Percentiles rank a stretch among this genome's conserved stretches.
Conservation (phyloP, 2,113 vertebrate genomes). For the Pterocles orientalis region DNA sequence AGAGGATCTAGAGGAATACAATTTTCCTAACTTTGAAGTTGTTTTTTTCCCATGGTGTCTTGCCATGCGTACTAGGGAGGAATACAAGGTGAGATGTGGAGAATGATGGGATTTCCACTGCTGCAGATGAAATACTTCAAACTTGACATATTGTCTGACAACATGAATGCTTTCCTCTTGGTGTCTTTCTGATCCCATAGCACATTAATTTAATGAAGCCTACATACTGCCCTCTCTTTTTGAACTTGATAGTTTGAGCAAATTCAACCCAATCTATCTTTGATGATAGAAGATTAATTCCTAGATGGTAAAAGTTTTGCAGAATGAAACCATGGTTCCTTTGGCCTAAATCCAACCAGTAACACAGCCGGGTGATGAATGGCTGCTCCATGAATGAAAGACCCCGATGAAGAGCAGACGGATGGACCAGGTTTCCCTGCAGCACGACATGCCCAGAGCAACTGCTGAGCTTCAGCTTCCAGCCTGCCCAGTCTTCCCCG, state of each 20-base stretch:
- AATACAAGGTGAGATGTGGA: neutral
- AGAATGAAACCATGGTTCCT: neutral
- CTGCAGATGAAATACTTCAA: neutral
- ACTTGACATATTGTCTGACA: neutral
- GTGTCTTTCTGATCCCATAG: neutral
- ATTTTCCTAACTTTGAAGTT: neutral
- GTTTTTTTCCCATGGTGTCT: neutral
- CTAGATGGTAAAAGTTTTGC: neutral
- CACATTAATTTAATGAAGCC: neutral
- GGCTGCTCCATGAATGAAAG: rapidly evolving
- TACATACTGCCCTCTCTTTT: rapidly evolving
- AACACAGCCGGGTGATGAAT: rapidly evolving
- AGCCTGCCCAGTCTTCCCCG: neutral
- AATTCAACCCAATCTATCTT: neutral
- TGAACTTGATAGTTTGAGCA: neutral
- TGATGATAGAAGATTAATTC: neutral
- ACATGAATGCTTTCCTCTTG: neutral
- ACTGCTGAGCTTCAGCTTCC: neutral
- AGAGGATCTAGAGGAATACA: neutral
- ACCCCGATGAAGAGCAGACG: neutral
- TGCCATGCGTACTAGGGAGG: neutral
- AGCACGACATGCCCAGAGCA: rapidly evolving
- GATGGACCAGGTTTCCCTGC: neutral
- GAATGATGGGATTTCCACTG: neutral
- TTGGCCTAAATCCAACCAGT: neutral